Evolutionary conservation across 1,140 invertebrate species (phyloP).

Genomic region (Cotesia typhae): DNA sequence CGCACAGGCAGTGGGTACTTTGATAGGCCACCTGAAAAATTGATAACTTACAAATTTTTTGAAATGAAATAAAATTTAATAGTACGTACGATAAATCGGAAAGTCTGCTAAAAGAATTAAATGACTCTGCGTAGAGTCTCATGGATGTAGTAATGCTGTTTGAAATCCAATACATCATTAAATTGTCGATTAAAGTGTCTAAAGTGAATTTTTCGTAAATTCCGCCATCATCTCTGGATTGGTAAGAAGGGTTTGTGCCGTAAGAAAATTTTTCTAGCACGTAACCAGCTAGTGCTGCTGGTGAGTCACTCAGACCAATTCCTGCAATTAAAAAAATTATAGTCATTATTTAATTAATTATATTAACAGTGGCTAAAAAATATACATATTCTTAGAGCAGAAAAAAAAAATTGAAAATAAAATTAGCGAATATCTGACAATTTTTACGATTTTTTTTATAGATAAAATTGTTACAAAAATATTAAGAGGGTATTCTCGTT

Average conservation of each 20-base stretch:
- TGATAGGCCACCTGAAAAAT: slow-evolving; percentile 58
- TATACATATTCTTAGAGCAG: no score
- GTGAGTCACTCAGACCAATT: slow-evolving; percentile 69
- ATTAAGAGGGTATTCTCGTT: no score
- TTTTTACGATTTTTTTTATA: no score
- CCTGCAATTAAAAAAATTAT: slow-evolving; percentile 55
- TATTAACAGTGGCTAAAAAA: no score
- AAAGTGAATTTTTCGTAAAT: slow-evolving; percentile 69
- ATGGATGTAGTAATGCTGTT: slow-evolving; percentile 73
- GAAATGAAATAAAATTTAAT: neutral
- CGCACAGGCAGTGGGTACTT: slow-evolving; percentile 65
- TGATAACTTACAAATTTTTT: neutral
- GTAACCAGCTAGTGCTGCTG: slow-evolving; percentile 75
- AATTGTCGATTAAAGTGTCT: slow-evolving; percentile 76
- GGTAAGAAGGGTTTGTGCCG: slow-evolving; percentile 67
- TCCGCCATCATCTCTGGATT: slow-evolving; percentile 67
- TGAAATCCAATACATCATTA: slow-evolving; percentile 81
- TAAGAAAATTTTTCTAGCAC: slow-evolving; percentile 79
- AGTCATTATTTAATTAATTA: no score
- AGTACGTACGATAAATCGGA: slow-evolving; percentile 61
- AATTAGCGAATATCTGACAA: no score
- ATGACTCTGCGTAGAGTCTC: slow-evolving; percentile 72
- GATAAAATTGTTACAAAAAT: no score
- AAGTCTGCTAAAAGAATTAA: slow-evolving; percentile 52
- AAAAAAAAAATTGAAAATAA: no score